phyloP scores from a whole-genome alignment of 2,797 vertebrate species.

The Cheracebus regulus region DNA sequence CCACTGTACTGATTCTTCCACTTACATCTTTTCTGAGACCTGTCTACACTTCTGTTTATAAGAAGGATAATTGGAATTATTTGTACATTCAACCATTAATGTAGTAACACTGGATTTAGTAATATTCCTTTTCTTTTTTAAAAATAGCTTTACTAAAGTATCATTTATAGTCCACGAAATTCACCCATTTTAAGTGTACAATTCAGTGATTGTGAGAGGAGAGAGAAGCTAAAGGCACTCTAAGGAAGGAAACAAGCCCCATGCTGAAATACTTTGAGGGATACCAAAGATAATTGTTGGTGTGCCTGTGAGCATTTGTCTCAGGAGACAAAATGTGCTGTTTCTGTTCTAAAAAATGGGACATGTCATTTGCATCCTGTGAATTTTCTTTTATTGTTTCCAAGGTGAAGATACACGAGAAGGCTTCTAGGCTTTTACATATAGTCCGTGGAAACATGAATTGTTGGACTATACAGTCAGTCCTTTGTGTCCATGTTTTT shows the following conservation, averaged over 20 bases:
- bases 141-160: neutral
- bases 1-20: too few relatives aligned
- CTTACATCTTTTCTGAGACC: neutral
- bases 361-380: neutral
- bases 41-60: neutral
- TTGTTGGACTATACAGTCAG: neutral
- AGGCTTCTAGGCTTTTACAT: neutral
- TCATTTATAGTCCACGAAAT: neutral
- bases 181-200: neutral
- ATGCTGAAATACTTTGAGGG: neutral
- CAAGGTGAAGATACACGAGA: neutral
- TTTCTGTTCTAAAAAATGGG: constrained; percentile 15
- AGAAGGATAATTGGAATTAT: neutral
- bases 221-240: neutral
- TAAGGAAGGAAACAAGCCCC: neutral
- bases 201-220: neutral
- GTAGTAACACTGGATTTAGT: neutral
- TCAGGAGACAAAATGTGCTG: neutral
- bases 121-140: constrained; percentile 21
- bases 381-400: constrained; percentile 8
- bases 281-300: neutral
- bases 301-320: neutral
- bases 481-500: neutral
- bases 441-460: neutral
- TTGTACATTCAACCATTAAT: neutral